Evolutionary conservation across 2,797 vertebrate genomes (phyloP).

Genomic region (Fistularia commersonii): DNA sequence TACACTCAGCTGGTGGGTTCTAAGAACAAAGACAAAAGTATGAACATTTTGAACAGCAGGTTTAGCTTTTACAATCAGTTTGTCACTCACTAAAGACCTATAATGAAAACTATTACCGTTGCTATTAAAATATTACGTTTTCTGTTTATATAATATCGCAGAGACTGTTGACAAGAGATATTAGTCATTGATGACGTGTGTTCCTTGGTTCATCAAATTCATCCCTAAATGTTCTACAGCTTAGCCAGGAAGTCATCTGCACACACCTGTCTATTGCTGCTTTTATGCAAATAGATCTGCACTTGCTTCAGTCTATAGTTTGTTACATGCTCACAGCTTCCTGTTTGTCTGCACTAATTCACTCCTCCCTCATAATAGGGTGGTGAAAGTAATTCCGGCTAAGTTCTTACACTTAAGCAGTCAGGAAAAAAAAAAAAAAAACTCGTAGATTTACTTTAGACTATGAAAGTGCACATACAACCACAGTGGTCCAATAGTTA

Average conservation of each 20-base stretch:
- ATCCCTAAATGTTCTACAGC: conserved; percentile 39
- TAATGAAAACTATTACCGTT: conserved; percentile 29
- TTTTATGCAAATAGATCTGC: conserved; percentile 45
- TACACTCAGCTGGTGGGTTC: conserved; percentile 13
- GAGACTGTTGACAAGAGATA: conserved; percentile 19
- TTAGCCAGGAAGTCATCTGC: conserved; percentile 38
- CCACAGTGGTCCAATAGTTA: no score
- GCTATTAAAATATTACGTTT: conserved; percentile 25
- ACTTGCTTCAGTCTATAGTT: conserved; percentile 27
- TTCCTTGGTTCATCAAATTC: conserved; percentile 43
- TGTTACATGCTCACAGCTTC: conserved; percentile 28
- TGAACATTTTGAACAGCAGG: conserved; percentile 32
- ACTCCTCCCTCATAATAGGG: conserved; percentile 27
- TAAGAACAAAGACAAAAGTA: conserved; percentile 23
- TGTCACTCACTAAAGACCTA: conserved; percentile 23
- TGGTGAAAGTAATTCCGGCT: no score
- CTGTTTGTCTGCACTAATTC: conserved; percentile 20
- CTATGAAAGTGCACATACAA: no score
- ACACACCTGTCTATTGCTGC: conserved; percentile 29
- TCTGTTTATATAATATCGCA: conserved; percentile 33
- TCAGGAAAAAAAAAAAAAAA: no score
- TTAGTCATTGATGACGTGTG: conserved; percentile 26
- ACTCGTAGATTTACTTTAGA: no score
- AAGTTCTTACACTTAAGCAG: no score
- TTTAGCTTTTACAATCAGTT: conserved; percentile 38